Evolutionary conservation across 2,113 vertebrate species (phyloP).

Genomic region (Atrichornis clamosus): DNA sequence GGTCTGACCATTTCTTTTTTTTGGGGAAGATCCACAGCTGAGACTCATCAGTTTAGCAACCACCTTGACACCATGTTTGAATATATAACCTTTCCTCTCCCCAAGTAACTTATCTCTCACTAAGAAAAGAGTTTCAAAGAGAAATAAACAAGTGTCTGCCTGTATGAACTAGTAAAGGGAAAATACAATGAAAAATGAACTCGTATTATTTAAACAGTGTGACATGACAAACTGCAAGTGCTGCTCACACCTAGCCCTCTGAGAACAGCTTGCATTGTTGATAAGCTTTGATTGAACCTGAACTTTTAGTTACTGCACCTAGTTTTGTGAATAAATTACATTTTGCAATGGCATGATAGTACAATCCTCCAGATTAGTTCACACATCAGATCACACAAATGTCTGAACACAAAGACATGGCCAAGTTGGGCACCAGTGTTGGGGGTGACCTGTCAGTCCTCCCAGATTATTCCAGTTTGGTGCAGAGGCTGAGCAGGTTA

Average conservation of each 20-base stretch:
- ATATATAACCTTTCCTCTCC: constrained; percentile 14
- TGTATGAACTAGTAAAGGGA: constrained; percentile 24
- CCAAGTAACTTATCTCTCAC: constrained; percentile 5
- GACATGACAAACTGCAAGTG: constrained; percentile 16
- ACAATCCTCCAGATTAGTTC: background rate
- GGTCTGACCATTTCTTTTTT: background rate
- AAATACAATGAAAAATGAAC: constrained; percentile 40
- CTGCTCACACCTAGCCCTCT: background rate
- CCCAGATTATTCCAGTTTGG: background rate
- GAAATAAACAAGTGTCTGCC: constrained; percentile 32
- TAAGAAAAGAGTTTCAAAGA: constrained; percentile 2
- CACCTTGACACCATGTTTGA: constrained; percentile 23
- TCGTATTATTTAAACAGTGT: constrained; percentile 41
- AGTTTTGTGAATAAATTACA: background rate
- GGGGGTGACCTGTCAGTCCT: background rate
- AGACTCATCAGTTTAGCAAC: constrained; percentile 9
- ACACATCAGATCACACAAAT: background rate
- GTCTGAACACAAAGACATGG: background rate
- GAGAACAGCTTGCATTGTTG: constrained; percentile 26
- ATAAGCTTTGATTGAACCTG: background rate
- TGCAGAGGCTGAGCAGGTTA: background rate
- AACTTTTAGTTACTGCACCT: background rate
- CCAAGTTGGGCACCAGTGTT: background rate
- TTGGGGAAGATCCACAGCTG: background rate
- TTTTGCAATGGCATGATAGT: background rate